phyloP scores from a whole-genome alignment of 1,140 invertebrate species.

The Macrobrachium nipponense region DNA sequence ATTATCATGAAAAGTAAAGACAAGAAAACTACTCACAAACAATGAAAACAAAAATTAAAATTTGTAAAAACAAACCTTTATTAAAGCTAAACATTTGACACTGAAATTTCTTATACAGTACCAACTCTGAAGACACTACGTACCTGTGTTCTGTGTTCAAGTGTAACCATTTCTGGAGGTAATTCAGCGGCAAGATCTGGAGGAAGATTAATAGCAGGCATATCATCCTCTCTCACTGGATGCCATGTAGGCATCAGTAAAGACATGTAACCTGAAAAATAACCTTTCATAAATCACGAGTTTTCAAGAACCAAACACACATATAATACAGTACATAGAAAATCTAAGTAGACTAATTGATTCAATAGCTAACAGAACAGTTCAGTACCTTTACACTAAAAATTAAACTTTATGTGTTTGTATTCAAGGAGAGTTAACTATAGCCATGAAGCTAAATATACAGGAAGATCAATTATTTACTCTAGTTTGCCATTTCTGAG shows the following conservation, averaged over 20 bases:
- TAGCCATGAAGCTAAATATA: too few species aligned
- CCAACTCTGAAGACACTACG: not conserved
- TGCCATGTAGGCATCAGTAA: slow-evolving; percentile 85
- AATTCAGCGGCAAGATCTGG: slow-evolving; percentile 74
- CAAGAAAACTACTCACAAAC: too few species aligned
- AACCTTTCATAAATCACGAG: not conserved
- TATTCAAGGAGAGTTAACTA: too few species aligned
- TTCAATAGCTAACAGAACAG: too few species aligned
- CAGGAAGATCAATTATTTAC: too few species aligned
- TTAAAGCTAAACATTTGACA: too few species aligned
- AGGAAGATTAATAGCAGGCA: slow-evolving; percentile 45
- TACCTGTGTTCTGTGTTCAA: slow-evolving; percentile 80
- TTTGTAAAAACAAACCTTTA: not conserved
- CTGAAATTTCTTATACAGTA: not conserved
- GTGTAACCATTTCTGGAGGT: slow-evolving; percentile 79
- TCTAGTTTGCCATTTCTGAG: too few species aligned
- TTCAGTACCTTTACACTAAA: too few species aligned
- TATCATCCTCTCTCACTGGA: slow-evolving; percentile 49
- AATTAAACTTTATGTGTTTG: too few species aligned
- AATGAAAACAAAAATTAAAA: not conserved
- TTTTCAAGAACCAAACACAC: too few species aligned
- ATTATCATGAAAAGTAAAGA: not conserved
- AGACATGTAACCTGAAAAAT: slow-evolving; percentile 83
- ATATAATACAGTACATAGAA: too few species aligned
- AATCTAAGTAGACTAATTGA: too few species aligned